Evolutionary conservation across 2,888 invertebrate genomes (phyloP), one percentile per base, ranked within the genome.

Genomic region (Melanchra persicariae): DNA sequence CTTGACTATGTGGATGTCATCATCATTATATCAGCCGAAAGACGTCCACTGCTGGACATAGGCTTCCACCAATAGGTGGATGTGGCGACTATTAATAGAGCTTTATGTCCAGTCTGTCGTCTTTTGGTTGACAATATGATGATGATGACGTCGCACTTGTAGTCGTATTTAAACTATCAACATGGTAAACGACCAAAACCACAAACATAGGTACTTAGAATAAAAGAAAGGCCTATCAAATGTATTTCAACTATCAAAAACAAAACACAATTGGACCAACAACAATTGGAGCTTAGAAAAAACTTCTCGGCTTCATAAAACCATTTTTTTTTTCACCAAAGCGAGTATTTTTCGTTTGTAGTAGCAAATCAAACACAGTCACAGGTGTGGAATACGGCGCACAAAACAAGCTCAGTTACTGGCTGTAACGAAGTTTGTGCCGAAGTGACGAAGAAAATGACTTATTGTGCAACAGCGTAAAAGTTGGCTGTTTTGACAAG

Each of bases 331-430:
- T 70, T 67, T 59, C 52, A 78, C 60, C 82, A 79, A 72, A 65
- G 66, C 59, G 55, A 67, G 57, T 71, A 63, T 68, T 64, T 78
- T 74, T 37, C 64, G 63, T 73, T 55, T 78, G 69, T 72, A 75
- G 65, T 60, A 79, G 49, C 79, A 79, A 81, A 83, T 81, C 84
- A 78, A 73, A 77, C 73, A 74, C 54, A 71, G 79, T 59, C 70
- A 40, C 83, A 83, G 83, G 85, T 83, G 83, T 40, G 59, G 54
- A 22, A 70, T 62, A 79, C 49, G 69, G 71, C 54, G 51, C 55
- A 69, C 63, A 74, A 70, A 71, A 71, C 72, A 72, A 73, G 57
- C 63, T 61, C 60, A 54, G 63, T 70, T 67, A 65, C 59, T 65
- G 8, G 22, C 12, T 47, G 62, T 60, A 37, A 77, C 65, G 12